Evolutionary conservation across 1,140 invertebrate species (phyloP).

Genomic region (Nasonia longicornis): DNA sequence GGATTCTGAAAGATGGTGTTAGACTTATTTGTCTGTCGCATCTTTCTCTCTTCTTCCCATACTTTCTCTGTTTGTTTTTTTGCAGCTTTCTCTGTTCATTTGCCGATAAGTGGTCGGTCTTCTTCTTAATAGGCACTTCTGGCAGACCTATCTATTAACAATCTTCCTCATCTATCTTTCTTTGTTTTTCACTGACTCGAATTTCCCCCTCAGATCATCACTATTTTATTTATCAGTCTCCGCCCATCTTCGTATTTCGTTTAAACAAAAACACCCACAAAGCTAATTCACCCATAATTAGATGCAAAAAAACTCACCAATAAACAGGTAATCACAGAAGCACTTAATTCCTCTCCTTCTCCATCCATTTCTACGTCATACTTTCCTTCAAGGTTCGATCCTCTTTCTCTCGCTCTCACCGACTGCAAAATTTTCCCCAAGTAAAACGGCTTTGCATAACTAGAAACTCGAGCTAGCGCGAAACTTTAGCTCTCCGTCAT

Average conservation of each 20-base stretch:
- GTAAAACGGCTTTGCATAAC: conserved; percentile 54
- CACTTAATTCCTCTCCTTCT: not conserved
- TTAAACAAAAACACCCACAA: too few relatives aligned
- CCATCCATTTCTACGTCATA: not conserved
- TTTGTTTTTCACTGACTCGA: too few relatives aligned
- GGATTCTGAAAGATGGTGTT: conserved; percentile 49
- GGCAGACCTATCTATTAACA: too few relatives aligned
- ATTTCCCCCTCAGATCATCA: too few relatives aligned
- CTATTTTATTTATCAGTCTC: too few relatives aligned
- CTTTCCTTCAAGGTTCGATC: not conserved
- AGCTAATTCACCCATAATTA: too few relatives aligned
- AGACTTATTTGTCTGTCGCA: conserved; percentile 45
- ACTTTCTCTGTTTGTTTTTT: not conserved
- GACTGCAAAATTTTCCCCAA: conserved; percentile 41
- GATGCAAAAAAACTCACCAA: not conserved
- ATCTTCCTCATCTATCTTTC: too few relatives aligned
- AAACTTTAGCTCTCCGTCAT: conserved; percentile 50
- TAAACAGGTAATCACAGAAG: not conserved
- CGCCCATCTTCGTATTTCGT: too few relatives aligned
- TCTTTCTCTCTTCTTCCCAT: not conserved
- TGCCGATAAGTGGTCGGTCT: too few relatives aligned
- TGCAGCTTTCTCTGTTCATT: not conserved
- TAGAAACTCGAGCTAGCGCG: conserved; percentile 50
- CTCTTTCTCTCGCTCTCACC: conserved; percentile 30
- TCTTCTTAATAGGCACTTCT: too few relatives aligned